A percentile compares a stretch with the other conserved stretches of the same genome.
These are phyloP conservation scores for Diorhabda carinulata DNA, from an alignment of 1,140 invertebrate genomes.

Conservation along the genomic window DNA sequence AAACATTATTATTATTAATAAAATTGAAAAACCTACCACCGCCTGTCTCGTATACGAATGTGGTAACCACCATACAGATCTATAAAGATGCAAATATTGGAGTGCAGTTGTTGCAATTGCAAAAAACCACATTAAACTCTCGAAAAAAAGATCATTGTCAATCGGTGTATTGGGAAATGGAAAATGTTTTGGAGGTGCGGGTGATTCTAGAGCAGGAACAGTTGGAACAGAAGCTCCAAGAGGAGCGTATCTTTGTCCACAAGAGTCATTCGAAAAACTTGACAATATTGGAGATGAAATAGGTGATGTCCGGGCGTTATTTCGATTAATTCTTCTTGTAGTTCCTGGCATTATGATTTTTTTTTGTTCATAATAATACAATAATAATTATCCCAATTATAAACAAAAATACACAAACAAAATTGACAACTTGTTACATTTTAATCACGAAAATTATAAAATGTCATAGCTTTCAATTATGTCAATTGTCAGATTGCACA, in stretches of 20 bases:
- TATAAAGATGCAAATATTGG: constrained; percentile 92
- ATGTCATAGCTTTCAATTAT: too few relatives aligned
- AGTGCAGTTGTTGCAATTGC: constrained; percentile 68
- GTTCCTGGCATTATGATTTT: constrained; percentile 5
- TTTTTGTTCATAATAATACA: too few relatives aligned
- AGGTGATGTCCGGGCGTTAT: not conserved
- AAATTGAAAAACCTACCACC: constrained; percentile 65
- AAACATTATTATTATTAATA: not conserved
- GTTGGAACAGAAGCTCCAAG: constrained; percentile 16
- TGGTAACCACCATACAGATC: constrained; percentile 95
- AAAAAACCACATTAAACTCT: constrained; percentile 79
- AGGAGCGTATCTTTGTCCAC: constrained; percentile 18
- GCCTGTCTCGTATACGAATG: constrained; percentile 84
- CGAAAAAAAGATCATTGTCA: constrained; percentile 81
- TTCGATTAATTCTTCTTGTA: constrained; percentile 12
- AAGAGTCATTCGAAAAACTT: constrained; percentile 17
- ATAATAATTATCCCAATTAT: too few relatives aligned
- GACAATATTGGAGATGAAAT: constrained; percentile 14
- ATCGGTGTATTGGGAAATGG: constrained; percentile 79
- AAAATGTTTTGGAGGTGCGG: constrained; percentile 68
- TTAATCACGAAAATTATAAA: too few relatives aligned
- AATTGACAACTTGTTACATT: too few relatives aligned
- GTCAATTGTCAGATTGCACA: too few relatives aligned
- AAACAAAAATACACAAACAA: too few relatives aligned
- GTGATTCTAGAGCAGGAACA: constrained; percentile 33